phyloP scores from a whole-genome alignment of 2,888 invertebrate genomes.

The Zeuzera pyrina region DNA sequence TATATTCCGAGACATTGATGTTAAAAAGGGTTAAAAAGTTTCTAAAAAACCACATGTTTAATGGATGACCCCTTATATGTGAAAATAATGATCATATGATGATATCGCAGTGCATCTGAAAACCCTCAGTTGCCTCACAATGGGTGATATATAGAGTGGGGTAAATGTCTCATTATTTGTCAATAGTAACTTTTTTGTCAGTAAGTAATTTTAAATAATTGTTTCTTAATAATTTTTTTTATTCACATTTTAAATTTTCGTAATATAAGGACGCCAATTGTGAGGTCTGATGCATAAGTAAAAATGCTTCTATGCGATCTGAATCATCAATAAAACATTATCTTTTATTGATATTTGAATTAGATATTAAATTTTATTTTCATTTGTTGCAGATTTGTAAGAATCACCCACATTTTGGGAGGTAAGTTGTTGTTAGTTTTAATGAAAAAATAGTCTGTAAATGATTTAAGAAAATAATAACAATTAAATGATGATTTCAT shows the following conservation, averaged over 20 bases:
- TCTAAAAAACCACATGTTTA: too few relatives aligned
- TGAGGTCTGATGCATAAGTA: conserved; percentile 49
- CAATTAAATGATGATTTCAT: conserved; percentile 33
- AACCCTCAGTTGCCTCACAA: conserved; percentile 49
- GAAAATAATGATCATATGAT: conserved; percentile 48
- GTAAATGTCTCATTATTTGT: conserved; percentile 15
- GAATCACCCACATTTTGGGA: too few relatives aligned
- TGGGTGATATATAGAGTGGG: conserved; percentile 34
- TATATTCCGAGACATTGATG: too few relatives aligned
- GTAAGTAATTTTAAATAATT: conserved; percentile 12
- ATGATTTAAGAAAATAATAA: not conserved
- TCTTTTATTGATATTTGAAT: not conserved
- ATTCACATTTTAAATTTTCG: conserved; percentile 32
- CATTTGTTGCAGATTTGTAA: not conserved
- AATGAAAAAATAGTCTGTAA: not conserved
- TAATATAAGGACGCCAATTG: conserved; percentile 50
- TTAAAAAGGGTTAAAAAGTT: too few relatives aligned
- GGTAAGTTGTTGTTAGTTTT: not conserved
- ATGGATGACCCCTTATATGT: too few relatives aligned
- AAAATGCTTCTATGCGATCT: conserved; percentile 32
- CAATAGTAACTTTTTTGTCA: conserved; percentile 9
- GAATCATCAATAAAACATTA: conserved; percentile 21
- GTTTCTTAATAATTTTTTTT: conserved; percentile 11
- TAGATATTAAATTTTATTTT: conserved; percentile 1
- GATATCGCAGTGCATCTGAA: conserved; percentile 68